These are phyloP conservation scores for Rhopalosiphum padi DNA, from an alignment of 1,140 invertebrate species.

Conservation along the genomic window DNA sequence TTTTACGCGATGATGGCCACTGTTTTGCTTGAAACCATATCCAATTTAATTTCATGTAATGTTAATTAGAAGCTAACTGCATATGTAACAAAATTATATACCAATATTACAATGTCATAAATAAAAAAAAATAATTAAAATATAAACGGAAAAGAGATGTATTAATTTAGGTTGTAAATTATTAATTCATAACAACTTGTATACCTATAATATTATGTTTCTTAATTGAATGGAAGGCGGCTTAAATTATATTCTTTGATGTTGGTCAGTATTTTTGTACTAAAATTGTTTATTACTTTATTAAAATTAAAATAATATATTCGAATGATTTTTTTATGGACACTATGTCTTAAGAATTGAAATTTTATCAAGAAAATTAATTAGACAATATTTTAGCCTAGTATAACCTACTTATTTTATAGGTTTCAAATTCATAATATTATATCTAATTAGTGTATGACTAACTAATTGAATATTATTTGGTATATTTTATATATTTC, in stretches of 20 bases:
- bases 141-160: not conserved
- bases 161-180: conserved; percentile 1
- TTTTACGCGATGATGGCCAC: not conserved
- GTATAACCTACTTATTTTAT: not conserved
- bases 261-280: not conserved
- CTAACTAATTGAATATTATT: not conserved
- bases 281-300: conserved; percentile 11
- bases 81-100: conserved; percentile 12
- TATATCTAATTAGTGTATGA: not conserved
- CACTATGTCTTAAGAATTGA: not conserved
- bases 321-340: not conserved
- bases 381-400: not conserved
- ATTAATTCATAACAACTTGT: not conserved
- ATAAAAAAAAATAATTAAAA: conserved; percentile 36
- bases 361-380: not conserved
- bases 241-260: not conserved
- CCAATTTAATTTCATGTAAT: not conserved
- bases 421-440: not conserved
- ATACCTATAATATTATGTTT: not conserved
- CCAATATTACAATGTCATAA: not conserved
- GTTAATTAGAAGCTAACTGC: conserved; percentile 1
- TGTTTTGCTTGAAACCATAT: conserved; percentile 16
- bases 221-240: not conserved
- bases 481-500: too few species aligned
- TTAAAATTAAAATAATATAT: not conserved